Percentiles rank a stretch among this genome's conserved stretches.
phyloP scores from a whole-genome alignment of 2,113 vertebrate species.

The Sitta europaea region DNA sequence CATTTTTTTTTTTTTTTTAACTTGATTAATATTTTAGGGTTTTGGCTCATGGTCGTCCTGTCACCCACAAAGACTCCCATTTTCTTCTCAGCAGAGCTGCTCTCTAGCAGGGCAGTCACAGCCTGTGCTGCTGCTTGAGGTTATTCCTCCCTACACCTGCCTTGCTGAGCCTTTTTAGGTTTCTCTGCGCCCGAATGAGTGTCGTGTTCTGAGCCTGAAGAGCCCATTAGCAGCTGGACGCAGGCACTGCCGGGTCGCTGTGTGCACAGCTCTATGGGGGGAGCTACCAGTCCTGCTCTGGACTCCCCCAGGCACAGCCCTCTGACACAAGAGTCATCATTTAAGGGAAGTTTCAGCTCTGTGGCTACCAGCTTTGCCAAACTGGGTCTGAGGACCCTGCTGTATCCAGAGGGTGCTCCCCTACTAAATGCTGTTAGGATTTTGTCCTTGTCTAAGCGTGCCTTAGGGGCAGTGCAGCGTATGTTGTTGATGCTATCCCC shows the following conservation, averaged over 20 bases:
- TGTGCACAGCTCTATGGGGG: background rate
- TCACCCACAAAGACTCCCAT: background rate
- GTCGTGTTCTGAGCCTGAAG: background rate
- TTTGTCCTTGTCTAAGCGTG: background rate
- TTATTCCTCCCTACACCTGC: background rate
- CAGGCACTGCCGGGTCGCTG: background rate
- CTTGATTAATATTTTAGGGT: background rate
- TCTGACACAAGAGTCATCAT: background rate
- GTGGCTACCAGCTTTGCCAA: background rate
- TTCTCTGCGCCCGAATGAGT: background rate
- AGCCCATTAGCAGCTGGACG: background rate
- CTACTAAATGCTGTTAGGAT: background rate
- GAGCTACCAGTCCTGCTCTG: background rate
- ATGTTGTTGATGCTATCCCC: background rate
- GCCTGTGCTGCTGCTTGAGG: background rate
- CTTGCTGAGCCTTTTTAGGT: background rate
- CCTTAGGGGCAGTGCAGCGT: background rate
- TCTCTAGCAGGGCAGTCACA: background rate
- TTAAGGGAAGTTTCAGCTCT: background rate
- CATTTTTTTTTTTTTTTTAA: too few species aligned
- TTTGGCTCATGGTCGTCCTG: background rate
- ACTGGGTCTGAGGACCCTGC: background rate
- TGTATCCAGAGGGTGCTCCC: background rate
- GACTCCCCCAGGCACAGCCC: background rate
- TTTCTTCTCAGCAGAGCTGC: background rate